Base-by-base conservation (phyloP, 2,113 vertebrate species). In the Lagopus leucura region DNA sequence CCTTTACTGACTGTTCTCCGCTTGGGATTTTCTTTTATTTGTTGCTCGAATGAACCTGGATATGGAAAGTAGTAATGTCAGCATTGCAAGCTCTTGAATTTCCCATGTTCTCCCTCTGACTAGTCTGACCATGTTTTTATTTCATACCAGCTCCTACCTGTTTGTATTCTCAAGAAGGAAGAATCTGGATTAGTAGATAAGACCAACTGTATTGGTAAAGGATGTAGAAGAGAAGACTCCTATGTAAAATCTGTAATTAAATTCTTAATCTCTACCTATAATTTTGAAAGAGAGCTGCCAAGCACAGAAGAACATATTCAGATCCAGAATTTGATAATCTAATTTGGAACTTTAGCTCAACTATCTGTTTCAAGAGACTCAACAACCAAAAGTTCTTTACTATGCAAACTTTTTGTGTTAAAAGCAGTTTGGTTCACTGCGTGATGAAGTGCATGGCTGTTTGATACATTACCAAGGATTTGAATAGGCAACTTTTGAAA, bases 401-500 rank as follows among this genome's bases (percentile, higher is more conserved):
- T 36, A 32, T 80, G 40, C 32, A 65, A 84, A 77, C 11, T 70
- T 86, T 36, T 13, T 14, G n/a, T 57, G 52, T 76, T 88, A 36
- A 76, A 88, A 92, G 40, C 20, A 34, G 8, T 93, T 90, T 63
- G 52, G 17, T 50, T 82, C 48, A 48, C n/a, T 57, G n/a, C 81
- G 34, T 74, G 73, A 67, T 60, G 45, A 86, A 34, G 32, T 34
- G 10, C 36, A 72, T n/a, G 38, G 58, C 67, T 47, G 52, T 88
- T 88, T 71, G 50, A 11, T 71, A 85, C 60, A 42, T 76, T 79
- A 79, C 20, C 38, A 61, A 65, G 40, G 55, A 50, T 78, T 70
- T 92, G 82, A 40, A 82, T 16, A n/a, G 43, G n/a, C 30, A 77
- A 89, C 80, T 66, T 93, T 80, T 32, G 54, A 70, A 93, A 88